phyloP scores from a whole-genome alignment of 1,140 invertebrate species.

The Cotesia glomerata region DNA sequence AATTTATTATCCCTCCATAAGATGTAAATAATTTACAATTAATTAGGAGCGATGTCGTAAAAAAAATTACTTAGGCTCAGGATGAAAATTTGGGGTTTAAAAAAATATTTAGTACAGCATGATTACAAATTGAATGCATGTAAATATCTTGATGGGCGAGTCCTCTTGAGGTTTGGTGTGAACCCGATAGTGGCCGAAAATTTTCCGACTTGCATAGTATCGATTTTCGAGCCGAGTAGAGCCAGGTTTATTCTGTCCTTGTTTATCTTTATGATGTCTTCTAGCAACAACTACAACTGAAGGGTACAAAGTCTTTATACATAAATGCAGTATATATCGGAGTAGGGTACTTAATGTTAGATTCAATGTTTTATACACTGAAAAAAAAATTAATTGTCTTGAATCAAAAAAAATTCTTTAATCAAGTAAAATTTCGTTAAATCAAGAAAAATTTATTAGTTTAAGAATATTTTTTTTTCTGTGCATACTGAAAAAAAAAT shows the following conservation, averaged over 20 bases:
- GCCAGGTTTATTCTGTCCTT: constrained; percentile 15
- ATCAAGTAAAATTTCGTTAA: no score
- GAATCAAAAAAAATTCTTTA: no score
- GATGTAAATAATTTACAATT: no score
- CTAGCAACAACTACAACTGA: not conserved
- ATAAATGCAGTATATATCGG: not conserved
- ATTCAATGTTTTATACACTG: no score
- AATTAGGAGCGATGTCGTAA: no score
- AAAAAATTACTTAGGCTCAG: not conserved
- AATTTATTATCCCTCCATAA: not conserved
- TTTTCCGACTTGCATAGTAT: constrained; percentile 24
- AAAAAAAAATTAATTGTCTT: no score
- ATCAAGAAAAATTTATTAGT: no score
- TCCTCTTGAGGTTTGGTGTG: constrained; percentile 17
- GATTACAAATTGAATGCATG: constrained; percentile 9
- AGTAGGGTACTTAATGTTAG: no score
- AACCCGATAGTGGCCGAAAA: constrained; percentile 24
- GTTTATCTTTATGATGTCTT: constrained; percentile 5
- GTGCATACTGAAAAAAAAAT: no score
- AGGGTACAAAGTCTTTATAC: not conserved
- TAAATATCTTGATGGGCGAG: constrained; percentile 14
- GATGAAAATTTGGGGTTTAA: not conserved
- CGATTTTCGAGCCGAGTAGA: constrained; percentile 21
- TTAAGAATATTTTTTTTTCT: no score
- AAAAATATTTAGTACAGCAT: not conserved